These are phyloP conservation scores for Antechinus flavipes DNA, from an alignment of 2,113 vertebrate genomes.

Conservation along the genomic window DNA sequence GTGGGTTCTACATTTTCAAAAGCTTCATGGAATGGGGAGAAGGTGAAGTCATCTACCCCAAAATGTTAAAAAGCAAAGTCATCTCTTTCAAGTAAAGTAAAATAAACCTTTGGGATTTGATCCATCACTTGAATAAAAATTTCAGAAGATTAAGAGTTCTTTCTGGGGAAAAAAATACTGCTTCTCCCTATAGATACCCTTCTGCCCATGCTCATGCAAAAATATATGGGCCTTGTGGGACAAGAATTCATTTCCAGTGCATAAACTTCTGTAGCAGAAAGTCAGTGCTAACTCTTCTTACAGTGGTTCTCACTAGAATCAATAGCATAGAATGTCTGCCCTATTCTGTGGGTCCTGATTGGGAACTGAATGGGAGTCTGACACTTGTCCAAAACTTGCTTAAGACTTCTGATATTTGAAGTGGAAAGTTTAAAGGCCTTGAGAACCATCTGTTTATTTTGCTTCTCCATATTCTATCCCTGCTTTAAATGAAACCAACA, in stretches of 20 bases:
- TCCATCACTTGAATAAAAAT: background rate
- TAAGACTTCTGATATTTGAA: background rate
- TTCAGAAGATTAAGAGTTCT: background rate
- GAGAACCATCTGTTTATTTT: background rate
- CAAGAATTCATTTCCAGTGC: background rate
- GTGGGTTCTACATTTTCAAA: background rate
- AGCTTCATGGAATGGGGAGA: background rate
- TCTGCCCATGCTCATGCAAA: background rate
- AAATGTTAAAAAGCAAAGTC: background rate
- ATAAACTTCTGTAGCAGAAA: background rate
- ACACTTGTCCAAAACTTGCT: background rate
- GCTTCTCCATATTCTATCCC: background rate
- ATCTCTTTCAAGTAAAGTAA: background rate
- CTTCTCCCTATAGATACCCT: background rate
- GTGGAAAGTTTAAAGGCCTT: background rate
- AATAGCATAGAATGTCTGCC: background rate
- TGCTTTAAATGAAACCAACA: background rate
- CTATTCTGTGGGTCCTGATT: background rate
- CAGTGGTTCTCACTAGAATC: background rate
- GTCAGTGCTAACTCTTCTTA: background rate
- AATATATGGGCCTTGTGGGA: background rate
- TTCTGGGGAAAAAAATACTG: background rate
- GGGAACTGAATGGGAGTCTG: background rate
- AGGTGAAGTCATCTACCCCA: background rate
- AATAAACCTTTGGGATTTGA: background rate